Percentiles rank a stretch among this genome's conserved stretches.
These are phyloP conservation scores for Axinella damicornis DNA, from an alignment of 37 sponge, comb jelly and placozoan genomes.

Conservation along the genomic window DNA sequence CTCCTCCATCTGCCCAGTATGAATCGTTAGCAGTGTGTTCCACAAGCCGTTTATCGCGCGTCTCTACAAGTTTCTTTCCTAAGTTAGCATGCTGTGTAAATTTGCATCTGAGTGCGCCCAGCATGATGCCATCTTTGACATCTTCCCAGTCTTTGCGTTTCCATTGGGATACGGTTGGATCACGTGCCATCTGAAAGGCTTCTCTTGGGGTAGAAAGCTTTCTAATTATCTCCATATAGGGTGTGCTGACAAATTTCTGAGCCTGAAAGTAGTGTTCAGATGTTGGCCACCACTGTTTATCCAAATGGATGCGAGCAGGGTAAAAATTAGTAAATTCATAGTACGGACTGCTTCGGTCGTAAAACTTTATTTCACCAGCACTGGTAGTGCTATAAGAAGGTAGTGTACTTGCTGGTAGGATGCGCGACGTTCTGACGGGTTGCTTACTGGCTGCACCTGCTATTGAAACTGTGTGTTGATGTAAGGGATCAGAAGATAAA, in stretches of 20 bases:
- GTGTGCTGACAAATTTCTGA: slow-evolving; percentile 85
- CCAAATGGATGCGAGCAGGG: slow-evolving; percentile 28
- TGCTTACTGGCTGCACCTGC: not conserved
- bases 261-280: slow-evolving; percentile 92
- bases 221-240: slow-evolving; percentile 61
- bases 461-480: too few relatives aligned
- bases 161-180: slow-evolving; percentile 50
- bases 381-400: not conserved
- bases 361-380: slow-evolving; percentile 49
- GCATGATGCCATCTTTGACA: slow-evolving; percentile 75
- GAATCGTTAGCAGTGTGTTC: slow-evolving; percentile 73
- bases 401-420: not conserved
- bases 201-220: slow-evolving; percentile 33
- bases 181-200: slow-evolving; percentile 68
- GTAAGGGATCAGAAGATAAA: too few relatives aligned
- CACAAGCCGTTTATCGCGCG: slow-evolving; percentile 52
- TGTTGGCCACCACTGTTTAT: slow-evolving; percentile 63
- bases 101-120: slow-evolving; percentile 57
- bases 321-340: slow-evolving; percentile 88
- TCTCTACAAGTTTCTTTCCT: slow-evolving; percentile 32
- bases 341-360: slow-evolving; percentile 59
- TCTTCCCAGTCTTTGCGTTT: slow-evolving; percentile 67
- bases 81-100: slow-evolving; percentile 65
- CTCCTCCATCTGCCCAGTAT: slow-evolving; percentile 89
- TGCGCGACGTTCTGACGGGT: not conserved